These are phyloP conservation scores for Albula glossodonta DNA, from an alignment of 2,113 vertebrate genomes.

Conservation along the genomic window DNA sequence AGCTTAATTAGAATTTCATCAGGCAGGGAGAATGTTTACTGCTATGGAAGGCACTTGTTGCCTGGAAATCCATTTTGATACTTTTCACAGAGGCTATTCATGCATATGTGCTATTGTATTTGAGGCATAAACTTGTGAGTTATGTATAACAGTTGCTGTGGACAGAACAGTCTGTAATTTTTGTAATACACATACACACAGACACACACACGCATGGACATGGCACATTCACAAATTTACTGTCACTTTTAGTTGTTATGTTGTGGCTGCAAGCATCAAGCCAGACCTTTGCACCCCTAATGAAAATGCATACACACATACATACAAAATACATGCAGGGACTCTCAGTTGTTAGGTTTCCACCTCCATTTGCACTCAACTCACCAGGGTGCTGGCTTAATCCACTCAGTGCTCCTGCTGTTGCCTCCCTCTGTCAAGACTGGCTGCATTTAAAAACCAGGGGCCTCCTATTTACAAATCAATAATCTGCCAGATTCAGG, in stretches of 20 bases:
- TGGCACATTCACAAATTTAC: no score
- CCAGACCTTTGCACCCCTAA: not conserved
- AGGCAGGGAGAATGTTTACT: conserved; percentile 39
- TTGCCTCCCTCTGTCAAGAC: not conserved
- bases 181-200: not conserved
- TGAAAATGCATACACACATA: not conserved
- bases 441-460: not conserved
- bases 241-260: conserved; percentile 11
- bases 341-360: not conserved
- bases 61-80: conserved; percentile 24
- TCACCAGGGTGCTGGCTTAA: not conserved
- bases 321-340: not conserved
- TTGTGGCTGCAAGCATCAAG: no score
- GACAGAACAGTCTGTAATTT: conserved; percentile 1
- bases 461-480: conserved; percentile 3
- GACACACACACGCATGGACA: not conserved
- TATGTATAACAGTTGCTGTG: not conserved
- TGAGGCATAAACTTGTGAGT: not conserved
- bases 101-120: not conserved
- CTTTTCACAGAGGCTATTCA: not conserved
- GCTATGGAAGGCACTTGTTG: conserved; percentile 38
- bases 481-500: not conserved
- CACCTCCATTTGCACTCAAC: not conserved
- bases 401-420: not conserved
- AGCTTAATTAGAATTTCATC: conserved; percentile 52